phyloP scores from a whole-genome alignment of 2,888 invertebrate genomes.

The Dioctria linearis region DNA sequence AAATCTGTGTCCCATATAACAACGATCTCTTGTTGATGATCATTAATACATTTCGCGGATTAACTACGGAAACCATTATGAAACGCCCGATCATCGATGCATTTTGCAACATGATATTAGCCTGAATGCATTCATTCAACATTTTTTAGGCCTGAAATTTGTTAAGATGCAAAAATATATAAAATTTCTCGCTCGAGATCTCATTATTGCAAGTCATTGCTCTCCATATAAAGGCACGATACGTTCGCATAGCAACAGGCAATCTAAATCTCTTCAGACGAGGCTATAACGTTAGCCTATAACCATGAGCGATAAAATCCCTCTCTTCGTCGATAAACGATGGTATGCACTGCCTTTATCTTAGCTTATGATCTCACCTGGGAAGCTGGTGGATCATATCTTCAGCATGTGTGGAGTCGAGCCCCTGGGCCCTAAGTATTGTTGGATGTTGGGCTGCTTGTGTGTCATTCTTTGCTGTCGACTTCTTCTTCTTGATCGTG shows the following conservation, averaged over 20 bases:
- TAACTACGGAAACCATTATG: too few species aligned
- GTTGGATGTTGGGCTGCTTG: not conserved
- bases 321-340: conserved; percentile 38
- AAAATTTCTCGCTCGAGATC: not conserved
- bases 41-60: too few species aligned
- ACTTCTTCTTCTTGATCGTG: not conserved
- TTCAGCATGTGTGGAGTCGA: conserved; percentile 1
- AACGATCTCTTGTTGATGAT: too few species aligned
- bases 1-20: too few species aligned
- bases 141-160: not conserved
- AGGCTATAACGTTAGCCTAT: not conserved
- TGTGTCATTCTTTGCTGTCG: conserved; percentile 34
- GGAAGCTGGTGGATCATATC: conserved; percentile 36
- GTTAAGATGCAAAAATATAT: conserved; percentile 27
- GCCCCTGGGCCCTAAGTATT: conserved; percentile 31
- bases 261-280: not conserved
- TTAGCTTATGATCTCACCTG: conserved; percentile 50
- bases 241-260: conserved; percentile 41
- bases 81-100: too few species aligned
- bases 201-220: conserved; percentile 41
- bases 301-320: conserved; percentile 44
- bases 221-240: not conserved
- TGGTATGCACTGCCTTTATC: conserved; percentile 43
- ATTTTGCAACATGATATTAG: too few species aligned
- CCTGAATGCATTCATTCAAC: too few species aligned